phyloP scores from a whole-genome alignment of 2,113 vertebrate genomes.

The Nymphicus hollandicus region DNA sequence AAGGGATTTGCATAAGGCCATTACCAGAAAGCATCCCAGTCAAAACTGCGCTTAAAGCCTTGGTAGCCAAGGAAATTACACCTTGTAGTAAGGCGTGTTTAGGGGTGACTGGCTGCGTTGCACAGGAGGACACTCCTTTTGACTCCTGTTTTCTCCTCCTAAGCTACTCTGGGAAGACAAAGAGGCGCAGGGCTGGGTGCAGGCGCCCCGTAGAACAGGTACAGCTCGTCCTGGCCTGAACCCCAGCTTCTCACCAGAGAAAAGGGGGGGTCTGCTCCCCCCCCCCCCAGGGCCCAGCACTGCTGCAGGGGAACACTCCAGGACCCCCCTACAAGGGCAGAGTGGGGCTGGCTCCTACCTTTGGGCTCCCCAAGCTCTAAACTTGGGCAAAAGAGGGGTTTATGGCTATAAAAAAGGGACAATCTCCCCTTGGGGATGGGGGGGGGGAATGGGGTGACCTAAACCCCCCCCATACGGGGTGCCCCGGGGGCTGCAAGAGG shows the following conservation, averaged over 20 bases:
- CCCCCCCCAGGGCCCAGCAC: accelerated
- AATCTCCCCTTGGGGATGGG: neutral
- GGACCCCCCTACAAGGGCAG: neutral
- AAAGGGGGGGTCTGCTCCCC: neutral
- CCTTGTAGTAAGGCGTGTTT: neutral
- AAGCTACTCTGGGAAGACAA: constrained; percentile 35
- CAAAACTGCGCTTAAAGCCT: neutral
- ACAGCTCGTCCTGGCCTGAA: constrained; percentile 43
- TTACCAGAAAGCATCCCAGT: constrained; percentile 14
- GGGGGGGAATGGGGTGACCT: neutral
- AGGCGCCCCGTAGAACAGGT: constrained; percentile 13
- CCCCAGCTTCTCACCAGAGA: constrained; percentile 7
- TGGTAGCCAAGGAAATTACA: neutral
- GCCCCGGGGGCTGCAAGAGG: neutral
- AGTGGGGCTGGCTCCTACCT: neutral
- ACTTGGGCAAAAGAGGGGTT: neutral
- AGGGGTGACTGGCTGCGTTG: neutral
- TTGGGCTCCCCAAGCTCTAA: neutral
- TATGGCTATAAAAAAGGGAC: neutral
- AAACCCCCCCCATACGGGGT: neutral
- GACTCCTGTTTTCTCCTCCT: constrained; percentile 22
- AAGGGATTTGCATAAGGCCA: neutral
- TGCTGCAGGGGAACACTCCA: neutral
- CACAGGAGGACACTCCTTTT: constrained; percentile 4
- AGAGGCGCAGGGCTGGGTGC: constrained; percentile 16